A percentile compares a stretch with the other conserved stretches of the same genome.
phyloP scores from a whole-genome alignment of 2,113 vertebrate species.

The Motacilla tschutschensis region DNA sequence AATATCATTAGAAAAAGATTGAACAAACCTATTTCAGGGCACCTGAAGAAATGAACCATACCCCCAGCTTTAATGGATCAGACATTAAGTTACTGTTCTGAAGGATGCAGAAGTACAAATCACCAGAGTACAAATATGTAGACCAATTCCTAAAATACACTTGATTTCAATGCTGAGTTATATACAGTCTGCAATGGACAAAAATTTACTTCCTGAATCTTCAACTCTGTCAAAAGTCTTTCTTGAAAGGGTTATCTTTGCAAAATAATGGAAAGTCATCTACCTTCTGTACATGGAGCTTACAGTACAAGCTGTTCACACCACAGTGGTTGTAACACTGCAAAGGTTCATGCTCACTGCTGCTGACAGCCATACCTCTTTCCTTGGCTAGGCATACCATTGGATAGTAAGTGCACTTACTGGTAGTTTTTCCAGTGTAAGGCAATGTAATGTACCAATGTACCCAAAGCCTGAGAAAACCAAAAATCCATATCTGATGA shows the following conservation, averaged over 20 bases:
- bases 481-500: not conserved
- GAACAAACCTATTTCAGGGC: not conserved
- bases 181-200: not conserved
- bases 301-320: not conserved
- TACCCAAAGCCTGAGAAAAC: not conserved
- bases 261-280: not conserved
- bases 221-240: not conserved
- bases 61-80: not conserved
- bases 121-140: not conserved
- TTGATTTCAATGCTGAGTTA: not conserved
- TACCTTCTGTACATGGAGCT: not conserved
- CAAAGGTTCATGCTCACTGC: not conserved
- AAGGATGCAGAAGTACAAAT: not conserved
- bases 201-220: not conserved
- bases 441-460: not conserved
- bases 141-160: not conserved
- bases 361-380: not conserved
- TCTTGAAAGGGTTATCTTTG: not conserved
- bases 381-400: not conserved
- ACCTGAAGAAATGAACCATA: not conserved
- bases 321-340: not conserved
- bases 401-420: not conserved
- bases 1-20: not conserved
- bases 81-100: not conserved
- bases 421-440: not conserved